phyloP scores from a whole-genome alignment of 30 jellyfish, hydroid and myxozoan genomes.

The Cassiopea xamachana region DNA sequence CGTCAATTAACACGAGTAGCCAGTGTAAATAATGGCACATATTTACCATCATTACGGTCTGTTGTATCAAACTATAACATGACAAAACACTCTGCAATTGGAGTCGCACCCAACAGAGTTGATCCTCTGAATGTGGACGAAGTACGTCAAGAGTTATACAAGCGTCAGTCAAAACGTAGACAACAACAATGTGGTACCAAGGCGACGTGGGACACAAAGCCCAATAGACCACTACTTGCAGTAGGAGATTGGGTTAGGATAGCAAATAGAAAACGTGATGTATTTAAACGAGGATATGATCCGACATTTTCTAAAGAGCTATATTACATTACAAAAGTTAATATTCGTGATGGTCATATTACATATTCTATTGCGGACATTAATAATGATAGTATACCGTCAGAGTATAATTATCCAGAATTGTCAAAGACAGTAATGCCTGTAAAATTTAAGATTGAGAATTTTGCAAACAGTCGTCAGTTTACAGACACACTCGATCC shows the following conservation, averaged over 20 bases:
- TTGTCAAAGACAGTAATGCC: background rate
- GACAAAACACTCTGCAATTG: background rate
- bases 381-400: background rate
- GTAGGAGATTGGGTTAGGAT: background rate
- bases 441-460: background rate
- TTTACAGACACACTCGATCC: background rate
- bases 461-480: background rate
- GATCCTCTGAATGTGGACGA: background rate
- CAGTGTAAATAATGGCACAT: background rate
- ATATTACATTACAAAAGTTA: background rate
- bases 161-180: too few species aligned
- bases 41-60: background rate
- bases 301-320: background rate
- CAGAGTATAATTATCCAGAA: background rate
- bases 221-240: background rate
- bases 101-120: background rate
- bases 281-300: background rate
- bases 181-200: too few species aligned
- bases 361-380: background rate
- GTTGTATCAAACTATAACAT: background rate
- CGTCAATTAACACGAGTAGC: background rate
- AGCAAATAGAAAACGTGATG: background rate
- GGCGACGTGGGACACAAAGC: too few species aligned
- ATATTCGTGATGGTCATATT: background rate
- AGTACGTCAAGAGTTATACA: background rate